Base-by-base conservation (phyloP, 2,797 vertebrate genomes). In the Adelosebastes latens region DNA sequence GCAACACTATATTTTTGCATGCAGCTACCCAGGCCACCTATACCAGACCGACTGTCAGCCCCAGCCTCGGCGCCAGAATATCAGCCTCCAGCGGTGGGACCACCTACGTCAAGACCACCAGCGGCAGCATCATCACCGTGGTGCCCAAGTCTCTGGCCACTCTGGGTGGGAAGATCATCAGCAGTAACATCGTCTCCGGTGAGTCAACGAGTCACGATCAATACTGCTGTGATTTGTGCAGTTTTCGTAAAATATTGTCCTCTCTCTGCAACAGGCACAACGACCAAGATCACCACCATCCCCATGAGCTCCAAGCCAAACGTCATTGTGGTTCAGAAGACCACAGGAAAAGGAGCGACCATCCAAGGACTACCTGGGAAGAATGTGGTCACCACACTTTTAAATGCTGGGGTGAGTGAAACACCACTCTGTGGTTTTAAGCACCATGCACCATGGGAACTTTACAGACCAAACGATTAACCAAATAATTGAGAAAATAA, bases 301-400 rank as follows among this genome's bases (percentile, higher is more conserved):
- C 99, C 99, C 72, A 99, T 99, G 97, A 98, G 97, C 8, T 99
- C 99, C 20, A 99, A 99, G 84, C 98, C 99, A 22, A 99, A 99
- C 12, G 98, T 99, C 83, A 99, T 99, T 5, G 99, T 99, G 87
- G 99, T 99, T 76, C 99, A 99, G 93, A 99, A 99, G 82, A 99
- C 98, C 25, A 97, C 97, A 1, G 98, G 98, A 31, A 99, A 99
- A 94, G 98, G 98, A 87, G 96, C 98, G 0, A 99, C 98, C 80
- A 98, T 99, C 86, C 99, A 99, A 86, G 98, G 99, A 4, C 96
- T 99, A 82, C 98, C 99, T 0, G 97, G 98, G 75, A 99, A 99
- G 94, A 99, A 98, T 2, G 98, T 99, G 73, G 98, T 99, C 73
- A 99, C 99, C 32, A 99, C 99, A 0, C 94, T 99, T 79, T 81